Base-by-base conservation (phyloP, 2,888 invertebrate genomes). In the Zygothrica quintamaculata region DNA sequence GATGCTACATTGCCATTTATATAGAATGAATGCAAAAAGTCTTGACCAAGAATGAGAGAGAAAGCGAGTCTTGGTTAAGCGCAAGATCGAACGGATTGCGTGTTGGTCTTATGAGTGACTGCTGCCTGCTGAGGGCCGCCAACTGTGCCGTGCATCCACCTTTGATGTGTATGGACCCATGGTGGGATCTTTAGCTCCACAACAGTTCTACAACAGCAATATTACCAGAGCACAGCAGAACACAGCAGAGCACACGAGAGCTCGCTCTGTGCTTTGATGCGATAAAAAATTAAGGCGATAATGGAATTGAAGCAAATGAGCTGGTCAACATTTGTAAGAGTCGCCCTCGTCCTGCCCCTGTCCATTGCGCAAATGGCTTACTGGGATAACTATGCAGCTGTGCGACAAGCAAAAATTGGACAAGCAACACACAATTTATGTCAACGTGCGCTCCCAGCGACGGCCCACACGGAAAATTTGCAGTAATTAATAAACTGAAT, bases 271-370 rank as follows among this genome's bases (percentile, higher is more conserved):
- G 74, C 87, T 88, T 87, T 89, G 90, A 89, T 89, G 82, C 85
- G 88, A 87, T 89, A 88, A 90, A 89, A 89, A 88, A 90, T 90
- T 88, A 81, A 88, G 86, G 90, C 88, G 90, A 89, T 90, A 90
- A 90, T 90, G 90, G 90, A 88, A 82, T 85, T 89, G 88, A 89
- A 77, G 89, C 89, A 89, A 89, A 89, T 89, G 89, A 89, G 87
- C 84, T 81, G 70, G 66, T 66, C 70, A 88, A 84, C 88, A 89
- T 87, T 87, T 89, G 88, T 88, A 77, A 74, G 68, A 57, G 36
- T 42, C 48, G 62, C 57, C 59, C 9, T 7, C 11, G 13, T 36
- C n/a, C 36, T 13, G n/a, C 3, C 11, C 7, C 5, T 13, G 37
- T 5, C 9, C 18, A 34, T n/a, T 12, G 36, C 8, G 9, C 40